phyloP scores from a whole-genome alignment of 1,140 invertebrate species.

The Aleiodes sp. region DNA sequence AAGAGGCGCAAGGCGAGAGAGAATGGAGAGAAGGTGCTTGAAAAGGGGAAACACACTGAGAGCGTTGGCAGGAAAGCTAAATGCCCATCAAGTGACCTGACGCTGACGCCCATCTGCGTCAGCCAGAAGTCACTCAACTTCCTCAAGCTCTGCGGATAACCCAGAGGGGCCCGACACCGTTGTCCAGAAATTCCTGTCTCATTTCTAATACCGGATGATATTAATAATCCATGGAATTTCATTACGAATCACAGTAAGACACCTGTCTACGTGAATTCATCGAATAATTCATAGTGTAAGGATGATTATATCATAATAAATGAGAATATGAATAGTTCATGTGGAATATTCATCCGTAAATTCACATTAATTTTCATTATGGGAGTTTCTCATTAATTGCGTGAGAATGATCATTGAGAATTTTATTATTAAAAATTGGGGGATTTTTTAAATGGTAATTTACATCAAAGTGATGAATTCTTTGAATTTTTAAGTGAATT shows the following conservation, averaged over 20 bases:
- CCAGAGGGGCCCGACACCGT: not conserved
- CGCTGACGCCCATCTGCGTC: constrained; percentile 21
- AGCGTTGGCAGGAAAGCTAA: not conserved
- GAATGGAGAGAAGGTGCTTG: not conserved
- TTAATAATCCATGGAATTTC: constrained; percentile 55
- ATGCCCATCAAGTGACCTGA: constrained; percentile 21
- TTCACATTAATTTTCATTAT: too few species aligned
- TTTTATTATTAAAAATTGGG: too few species aligned
- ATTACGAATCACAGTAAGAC: constrained; percentile 45
- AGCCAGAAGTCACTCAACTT: constrained; percentile 20
- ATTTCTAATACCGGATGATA: constrained; percentile 48
- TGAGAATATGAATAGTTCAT: too few species aligned
- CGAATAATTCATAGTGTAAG: too few species aligned
- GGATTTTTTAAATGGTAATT: too few species aligned
- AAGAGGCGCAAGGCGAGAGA: not conserved
- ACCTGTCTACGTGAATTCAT: constrained; percentile 4
- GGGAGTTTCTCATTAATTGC: too few species aligned
- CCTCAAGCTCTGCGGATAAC: not conserved
- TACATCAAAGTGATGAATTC: too few species aligned
- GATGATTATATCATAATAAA: too few species aligned
- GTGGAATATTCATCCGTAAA: too few species aligned
- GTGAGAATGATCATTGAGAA: too few species aligned
- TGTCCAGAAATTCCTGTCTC: constrained; percentile 5
- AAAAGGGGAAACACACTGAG: not conserved
- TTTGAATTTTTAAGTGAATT: too few species aligned